Conservation (phyloP, 2,888 invertebrate species). For the Phaedon cochleariae region DNA sequence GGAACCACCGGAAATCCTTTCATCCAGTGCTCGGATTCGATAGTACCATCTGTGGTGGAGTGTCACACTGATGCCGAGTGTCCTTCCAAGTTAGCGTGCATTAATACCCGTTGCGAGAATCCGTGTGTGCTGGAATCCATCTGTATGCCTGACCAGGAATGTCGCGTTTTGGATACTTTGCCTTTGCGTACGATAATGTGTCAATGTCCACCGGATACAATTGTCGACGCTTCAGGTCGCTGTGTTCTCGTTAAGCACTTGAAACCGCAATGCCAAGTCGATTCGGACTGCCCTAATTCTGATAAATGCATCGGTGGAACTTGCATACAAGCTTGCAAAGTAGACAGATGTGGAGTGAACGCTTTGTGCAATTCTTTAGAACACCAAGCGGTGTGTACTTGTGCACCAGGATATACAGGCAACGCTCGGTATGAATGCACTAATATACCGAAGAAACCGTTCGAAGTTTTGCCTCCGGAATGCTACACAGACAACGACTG, state of each 20-base stretch:
- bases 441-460: constrained; percentile 55
- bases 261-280: constrained; percentile 71
- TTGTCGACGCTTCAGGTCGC: constrained; percentile 76
- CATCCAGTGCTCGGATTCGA: constrained; percentile 68
- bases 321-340: constrained; percentile 81
- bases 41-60: constrained; percentile 64
- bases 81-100: constrained; percentile 77
- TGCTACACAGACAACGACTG: constrained; percentile 85
- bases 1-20: constrained; percentile 84
- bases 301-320: constrained; percentile 77
- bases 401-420: constrained; percentile 80
- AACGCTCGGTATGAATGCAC: constrained; percentile 83
- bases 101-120: constrained; percentile 78
- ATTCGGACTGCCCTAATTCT: constrained; percentile 77
- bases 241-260: constrained; percentile 67
- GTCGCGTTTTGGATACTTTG: constrained; percentile 79
- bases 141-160: constrained; percentile 81
- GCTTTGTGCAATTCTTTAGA: constrained; percentile 80
- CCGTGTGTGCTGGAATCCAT: constrained; percentile 77
- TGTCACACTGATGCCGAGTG: constrained; percentile 83
- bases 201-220: constrained; percentile 83
- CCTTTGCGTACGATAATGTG: constrained; percentile 88
- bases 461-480: constrained; percentile 66
- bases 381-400: constrained; percentile 81
- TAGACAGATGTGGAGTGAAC: constrained; percentile 82